Percentiles rank a stretch among this genome's conserved stretches.
Evolutionary conservation across 2,888 invertebrate species (phyloP).

Genomic region (Disparrhopalites patrizii): DNA sequence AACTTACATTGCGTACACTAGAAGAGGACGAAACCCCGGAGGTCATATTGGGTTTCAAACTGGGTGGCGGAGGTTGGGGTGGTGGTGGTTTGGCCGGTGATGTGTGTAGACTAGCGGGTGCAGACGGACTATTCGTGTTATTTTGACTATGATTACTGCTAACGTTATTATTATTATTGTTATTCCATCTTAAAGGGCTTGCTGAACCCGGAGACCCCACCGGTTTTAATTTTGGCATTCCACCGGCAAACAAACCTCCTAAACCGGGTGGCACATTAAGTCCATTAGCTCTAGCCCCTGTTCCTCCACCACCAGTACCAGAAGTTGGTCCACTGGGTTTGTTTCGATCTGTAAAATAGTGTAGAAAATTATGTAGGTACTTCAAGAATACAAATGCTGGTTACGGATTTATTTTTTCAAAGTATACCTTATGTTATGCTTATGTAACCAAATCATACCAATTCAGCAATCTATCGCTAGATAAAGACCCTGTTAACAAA

Average conservation of each 20-base stretch:
- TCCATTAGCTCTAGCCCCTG: slow-evolving; percentile 18
- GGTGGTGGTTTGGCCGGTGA: slow-evolving; percentile 58
- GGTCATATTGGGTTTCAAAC: slow-evolving; percentile 59
- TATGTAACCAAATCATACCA: too few relatives aligned
- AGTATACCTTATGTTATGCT: too few relatives aligned
- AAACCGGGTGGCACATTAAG: slow-evolving; percentile 53
- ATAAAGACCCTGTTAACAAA: too few relatives aligned
- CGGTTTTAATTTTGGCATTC: slow-evolving; percentile 75
- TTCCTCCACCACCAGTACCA: slow-evolving; percentile 25
- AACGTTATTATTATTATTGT: slow-evolving; percentile 38
- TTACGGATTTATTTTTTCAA: too few relatives aligned
- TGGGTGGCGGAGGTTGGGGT: slow-evolving; percentile 68
- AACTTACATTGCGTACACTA: slow-evolving; percentile 9
- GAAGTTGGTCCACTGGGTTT: slow-evolving; percentile 24
- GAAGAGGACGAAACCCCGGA: not conserved
- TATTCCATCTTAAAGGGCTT: slow-evolving; percentile 53
- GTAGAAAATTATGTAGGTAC: too few relatives aligned
- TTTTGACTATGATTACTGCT: slow-evolving; percentile 18
- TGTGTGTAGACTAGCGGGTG: slow-evolving; percentile 33
- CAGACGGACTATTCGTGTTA: slow-evolving; percentile 26
- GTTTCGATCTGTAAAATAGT: slow-evolving; percentile 25
- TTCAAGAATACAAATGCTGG: too few relatives aligned
- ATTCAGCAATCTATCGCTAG: too few relatives aligned
- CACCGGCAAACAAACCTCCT: slow-evolving; percentile 74
- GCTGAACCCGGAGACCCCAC: slow-evolving; percentile 56